Evolutionary conservation across 2,113 vertebrate genomes (phyloP).

Genomic region (Xenopus tropicalis): UCB_Xtro_10.0 CM004449.2:88720501-88721000

Average conservation of each 20-base stretch:
- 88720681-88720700: constrained; percentile 89
- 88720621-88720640: constrained; percentile 87
- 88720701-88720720: constrained; percentile 78
- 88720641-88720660: constrained; percentile 76
- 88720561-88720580: constrained; percentile 70
- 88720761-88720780: constrained; percentile 63
- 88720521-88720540: constrained; percentile 68
- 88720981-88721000: too few species aligned
- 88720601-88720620: constrained; percentile 83
- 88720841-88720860: constrained; percentile 28
- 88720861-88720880: constrained; percentile 51
- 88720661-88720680: constrained; percentile 66
- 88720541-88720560: constrained; percentile 95
- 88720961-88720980: background rate
- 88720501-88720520: constrained; percentile 82
- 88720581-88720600: constrained; percentile 73
- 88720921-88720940: constrained; percentile 58
- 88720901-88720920: constrained; percentile 81
- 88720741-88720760: constrained; percentile 49
- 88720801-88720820: constrained; percentile 87
- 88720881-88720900: constrained; percentile 74
- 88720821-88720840: constrained; percentile 72
- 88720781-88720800: constrained; percentile 91
- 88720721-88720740: constrained; percentile 54
- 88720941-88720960: background rate